Base-by-base conservation (phyloP, 2,113 vertebrate species). In the Catharus minimus region DNA sequence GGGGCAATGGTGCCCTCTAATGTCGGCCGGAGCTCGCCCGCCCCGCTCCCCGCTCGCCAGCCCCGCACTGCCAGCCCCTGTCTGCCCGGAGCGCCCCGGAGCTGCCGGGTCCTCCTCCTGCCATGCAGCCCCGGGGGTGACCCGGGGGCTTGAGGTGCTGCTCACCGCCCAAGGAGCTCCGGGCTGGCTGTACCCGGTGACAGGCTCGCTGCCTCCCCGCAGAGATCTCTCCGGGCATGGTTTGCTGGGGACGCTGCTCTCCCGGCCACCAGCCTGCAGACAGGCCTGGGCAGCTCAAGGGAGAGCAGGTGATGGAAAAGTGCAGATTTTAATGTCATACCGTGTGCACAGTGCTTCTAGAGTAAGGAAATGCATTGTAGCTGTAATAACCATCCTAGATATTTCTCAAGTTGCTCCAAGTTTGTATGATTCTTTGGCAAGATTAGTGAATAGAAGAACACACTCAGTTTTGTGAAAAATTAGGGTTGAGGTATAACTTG, bases 1-100 rank as follows among this genome's bases (percentile, higher is more conserved):
- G 89, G 73, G 77, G 78, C 87, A 73, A 94, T 92, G 85, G 87
- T 94, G 95, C 96, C 96, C 96, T 89, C 96, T 96, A 92, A 94
- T 67, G 95, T 81, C 72, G 22, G 86, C 65, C 8, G 23, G 8
- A 13, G 44, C 38, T 58, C 23, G 38, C 71, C 32, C 39, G 46
- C 32, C 24, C 20, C 18, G 26, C 2, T 28, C 3, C 9, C 61
- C 5, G 43, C n/a, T 47, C 52, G 53, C 65, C 64, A 15, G 21
- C 16, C 30, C 7, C 30, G 33, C 23, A 1, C 0, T 3, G 7
- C 50, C 84, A 28, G 52, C 47, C 5, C n/a, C 9, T 22, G 26
- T 15, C 28, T 23, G 4, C 27, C 58, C 50, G 8, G 33, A 24
- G 20, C 3, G 13, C 3, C 15, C 13, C 24, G 0, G 44, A 0